Base-by-base conservation (phyloP, 1,140 invertebrate genomes). In the Rhyacophila brunnea region DNA sequence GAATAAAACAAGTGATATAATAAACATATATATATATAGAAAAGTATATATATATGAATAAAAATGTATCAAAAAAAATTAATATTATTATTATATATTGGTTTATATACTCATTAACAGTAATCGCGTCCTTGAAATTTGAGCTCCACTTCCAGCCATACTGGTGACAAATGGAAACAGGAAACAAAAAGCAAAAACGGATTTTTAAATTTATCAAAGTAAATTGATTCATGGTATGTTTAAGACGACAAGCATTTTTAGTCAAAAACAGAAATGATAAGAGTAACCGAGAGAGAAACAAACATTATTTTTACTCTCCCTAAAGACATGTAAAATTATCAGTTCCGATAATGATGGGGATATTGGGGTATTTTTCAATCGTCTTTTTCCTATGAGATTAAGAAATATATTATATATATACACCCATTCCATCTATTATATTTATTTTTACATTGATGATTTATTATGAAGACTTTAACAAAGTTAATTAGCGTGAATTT, bases 121-220 rank as follows among this genome's bases (percentile, higher is more conserved):
- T 89, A 83, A 94, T 91, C 81, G 90, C 90, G 85, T 93, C 89
- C 86, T 87, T 91, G 91, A 94, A 94, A 89, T 93, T 88, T 82
- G 89, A 85, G 86, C 90, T 93, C 87, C 90, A 89, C 85, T 90
- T 91, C 91, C 91, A 94, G 84, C 89, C 89, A 85, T 90, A 91
- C 89, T 91, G 73, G 55, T 55, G 54, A 58, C 47, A 54, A 64
- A 64, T 53, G 51, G 63, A 58, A 61, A 82, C 74, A 79, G 76
- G 74, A 74, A 78, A 72, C 74, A 79, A 76, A 76, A 81, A 73
- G 72, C 75, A 72, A 81, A 68, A 74, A 74, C 71, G 45, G 55
- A 56, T 42, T 28, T 19, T 57, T 57, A 44, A 54, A 54, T 28
- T 28, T 28, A 28, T 28, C 23, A 28, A 28, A 28, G 9, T 28